Conservation (phyloP, 2,797 vertebrate species). For the Apodemus agrarius region DNA sequence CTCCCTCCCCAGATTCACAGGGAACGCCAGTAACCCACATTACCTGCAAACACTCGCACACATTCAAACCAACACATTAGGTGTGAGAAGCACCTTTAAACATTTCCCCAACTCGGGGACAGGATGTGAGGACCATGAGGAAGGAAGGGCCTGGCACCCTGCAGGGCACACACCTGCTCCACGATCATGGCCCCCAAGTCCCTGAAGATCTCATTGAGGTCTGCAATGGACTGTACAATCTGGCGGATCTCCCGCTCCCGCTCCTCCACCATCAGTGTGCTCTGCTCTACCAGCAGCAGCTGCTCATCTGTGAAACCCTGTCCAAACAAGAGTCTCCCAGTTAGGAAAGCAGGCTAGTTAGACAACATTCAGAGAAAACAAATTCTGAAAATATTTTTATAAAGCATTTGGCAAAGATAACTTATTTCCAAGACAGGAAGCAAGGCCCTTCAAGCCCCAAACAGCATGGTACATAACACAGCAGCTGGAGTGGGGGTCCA, state of each 20-base stretch:
- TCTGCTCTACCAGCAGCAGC: slow-evolving; percentile 94
- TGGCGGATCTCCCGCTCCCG: slow-evolving; percentile 95
- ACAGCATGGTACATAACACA: not conserved
- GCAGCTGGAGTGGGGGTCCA: not conserved
- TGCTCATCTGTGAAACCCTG: slow-evolving; percentile 98
- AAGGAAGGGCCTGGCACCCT: not conserved
- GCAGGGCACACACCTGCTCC: slow-evolving; percentile 86
- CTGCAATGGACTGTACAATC: slow-evolving; percentile 97
- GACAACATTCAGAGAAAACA: not conserved
- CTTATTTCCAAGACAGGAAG: not conserved
- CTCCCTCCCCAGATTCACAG: not conserved
- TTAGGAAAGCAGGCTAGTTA: not conserved
- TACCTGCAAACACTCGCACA: not conserved
- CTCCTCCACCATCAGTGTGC: slow-evolving; percentile 95
- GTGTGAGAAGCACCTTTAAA: not conserved
- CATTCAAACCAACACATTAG: not conserved
- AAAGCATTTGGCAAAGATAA: not conserved
- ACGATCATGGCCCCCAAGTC: slow-evolving; percentile 95
- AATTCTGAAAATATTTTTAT: not conserved
- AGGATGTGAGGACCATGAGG: not conserved
- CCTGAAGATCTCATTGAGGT: slow-evolving; percentile 98
- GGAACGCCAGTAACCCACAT: not conserved
- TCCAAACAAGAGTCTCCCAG: not conserved
- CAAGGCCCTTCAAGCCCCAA: not conserved
- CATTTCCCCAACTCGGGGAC: not conserved